A percentile compares a stretch with the other conserved stretches of the same genome.
These are phyloP conservation scores for Nylanderia fulva DNA, from an alignment of 1,140 invertebrate genomes.

Conservation along the genomic window DNA sequence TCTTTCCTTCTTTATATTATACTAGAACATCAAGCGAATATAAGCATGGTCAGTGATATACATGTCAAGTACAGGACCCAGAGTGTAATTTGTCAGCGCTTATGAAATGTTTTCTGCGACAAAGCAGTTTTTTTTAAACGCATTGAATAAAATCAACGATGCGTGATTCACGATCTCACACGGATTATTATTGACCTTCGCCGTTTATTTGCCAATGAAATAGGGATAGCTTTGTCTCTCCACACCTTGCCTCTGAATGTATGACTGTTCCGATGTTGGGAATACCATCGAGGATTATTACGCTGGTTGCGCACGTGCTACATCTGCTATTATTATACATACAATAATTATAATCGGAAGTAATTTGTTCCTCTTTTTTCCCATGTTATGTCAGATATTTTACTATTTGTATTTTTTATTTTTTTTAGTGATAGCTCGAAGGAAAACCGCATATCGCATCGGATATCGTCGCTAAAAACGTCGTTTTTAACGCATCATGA, in stretches of 20 bases:
- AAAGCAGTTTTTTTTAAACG: background rate
- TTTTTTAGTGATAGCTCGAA: background rate
- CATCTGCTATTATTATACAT: constrained; percentile 5
- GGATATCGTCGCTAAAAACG: constrained; percentile 1
- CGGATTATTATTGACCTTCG: constrained; percentile 65
- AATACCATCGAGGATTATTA: constrained; percentile 30
- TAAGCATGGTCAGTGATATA: background rate
- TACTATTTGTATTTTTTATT: too few species aligned
- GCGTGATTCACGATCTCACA: constrained; percentile 41
- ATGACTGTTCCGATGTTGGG: background rate
- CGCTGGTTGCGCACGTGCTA: background rate
- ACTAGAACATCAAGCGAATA: constrained; percentile 65
- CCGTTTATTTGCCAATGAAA: constrained; percentile 32
- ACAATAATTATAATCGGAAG: constrained; percentile 68
- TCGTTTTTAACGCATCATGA: constrained; percentile 38
- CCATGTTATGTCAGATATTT: constrained; percentile 45
- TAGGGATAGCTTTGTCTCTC: constrained; percentile 44
- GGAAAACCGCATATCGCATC: background rate
- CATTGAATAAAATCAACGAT: constrained; percentile 22
- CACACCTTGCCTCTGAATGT: background rate
- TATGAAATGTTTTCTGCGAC: background rate
- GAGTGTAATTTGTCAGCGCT: background rate
- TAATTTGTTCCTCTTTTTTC: constrained; percentile 60
- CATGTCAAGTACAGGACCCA: background rate
- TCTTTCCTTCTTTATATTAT: constrained; percentile 73